These are phyloP conservation scores for Sycon ciliatum DNA, from an alignment of 37 sponge, comb jelly and placozoan genomes.

Conservation along the genomic window DNA sequence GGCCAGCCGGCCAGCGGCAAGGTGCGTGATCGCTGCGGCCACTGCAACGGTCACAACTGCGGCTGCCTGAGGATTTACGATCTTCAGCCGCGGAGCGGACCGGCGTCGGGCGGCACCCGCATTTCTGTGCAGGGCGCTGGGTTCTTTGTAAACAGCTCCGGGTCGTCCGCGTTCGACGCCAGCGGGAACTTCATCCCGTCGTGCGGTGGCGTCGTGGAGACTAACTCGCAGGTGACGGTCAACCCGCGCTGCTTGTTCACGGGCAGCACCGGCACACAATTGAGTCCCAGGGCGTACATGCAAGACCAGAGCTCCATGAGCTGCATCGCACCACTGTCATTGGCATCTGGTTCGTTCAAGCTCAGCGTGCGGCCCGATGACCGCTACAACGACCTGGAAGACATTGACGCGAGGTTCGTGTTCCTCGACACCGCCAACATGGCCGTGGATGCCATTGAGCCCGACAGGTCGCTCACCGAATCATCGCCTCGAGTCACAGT, in stretches of 20 bases:
- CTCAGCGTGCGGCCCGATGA: too few species aligned
- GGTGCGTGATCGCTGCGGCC: slow-evolving; percentile 58
- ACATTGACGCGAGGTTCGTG: too few species aligned
- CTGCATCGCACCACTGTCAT: too few species aligned
- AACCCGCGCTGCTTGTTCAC: neutral
- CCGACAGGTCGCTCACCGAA: too few species aligned
- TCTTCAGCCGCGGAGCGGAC: slow-evolving; percentile 45
- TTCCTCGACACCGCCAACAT: too few species aligned
- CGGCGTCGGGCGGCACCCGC: slow-evolving; percentile 43
- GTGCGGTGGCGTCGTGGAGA: slow-evolving; percentile 13
- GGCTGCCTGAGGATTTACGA: slow-evolving; percentile 45
- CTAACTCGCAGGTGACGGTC: neutral
- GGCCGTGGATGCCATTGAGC: too few species aligned
- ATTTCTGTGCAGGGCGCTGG: slow-evolving; percentile 62
- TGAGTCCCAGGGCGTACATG: too few species aligned
- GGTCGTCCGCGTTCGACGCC: neutral
- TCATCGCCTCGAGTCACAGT: slow-evolving; percentile 40
- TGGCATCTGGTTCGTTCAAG: too few species aligned
- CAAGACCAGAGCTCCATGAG: too few species aligned
- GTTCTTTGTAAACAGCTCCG: slow-evolving; percentile 49
- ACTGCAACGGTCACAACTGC: slow-evolving; percentile 73
- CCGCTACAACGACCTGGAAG: too few species aligned
- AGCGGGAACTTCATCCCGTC: neutral
- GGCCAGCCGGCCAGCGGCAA: slow-evolving; percentile 34
- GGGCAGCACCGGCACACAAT: too few species aligned